phyloP scores from a whole-genome alignment of 2,888 invertebrate genomes.

The Agonopterix alstromeriana region DNA sequence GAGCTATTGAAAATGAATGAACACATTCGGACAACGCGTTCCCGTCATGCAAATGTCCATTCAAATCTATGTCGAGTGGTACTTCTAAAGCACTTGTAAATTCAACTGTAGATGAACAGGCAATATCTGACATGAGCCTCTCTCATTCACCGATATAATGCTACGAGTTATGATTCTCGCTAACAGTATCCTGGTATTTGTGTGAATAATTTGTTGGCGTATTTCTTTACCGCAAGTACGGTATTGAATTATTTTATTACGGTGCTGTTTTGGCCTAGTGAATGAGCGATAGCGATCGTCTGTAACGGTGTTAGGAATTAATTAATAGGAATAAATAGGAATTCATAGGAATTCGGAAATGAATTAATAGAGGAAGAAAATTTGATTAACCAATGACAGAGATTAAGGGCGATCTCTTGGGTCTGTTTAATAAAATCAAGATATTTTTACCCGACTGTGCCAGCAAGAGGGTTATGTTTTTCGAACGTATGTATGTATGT shows the following conservation, averaged over 20 bases:
- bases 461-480: no score
- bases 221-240: slow-evolving; percentile 30
- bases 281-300: slow-evolving; percentile 7
- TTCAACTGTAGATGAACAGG: not conserved
- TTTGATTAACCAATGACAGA: no score
- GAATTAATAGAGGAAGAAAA: no score
- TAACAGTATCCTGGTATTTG: slow-evolving; percentile 40
- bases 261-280: slow-evolving; percentile 5
- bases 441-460: no score
- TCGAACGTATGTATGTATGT: no score
- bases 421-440: no score
- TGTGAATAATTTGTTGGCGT: slow-evolving; percentile 27
- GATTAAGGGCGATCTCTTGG: no score
- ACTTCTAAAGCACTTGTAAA: slow-evolving; percentile 16
- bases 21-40: no score
- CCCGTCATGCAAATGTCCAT: not conserved
- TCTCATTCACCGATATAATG: slow-evolving; percentile 22
- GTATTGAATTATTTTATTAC: slow-evolving; percentile 18
- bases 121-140: slow-evolving; percentile 14
- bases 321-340: no score
- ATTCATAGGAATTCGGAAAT: no score
- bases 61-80: slow-evolving; percentile 13
- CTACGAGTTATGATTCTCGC: slow-evolving; percentile 3
- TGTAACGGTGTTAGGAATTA: slow-evolving; percentile 1
- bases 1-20: no score